Percentiles rank a stretch among this genome's conserved stretches.
Evolutionary conservation across 2,888 invertebrate genomes (phyloP).

Genomic region (Xiphydria camelus): DNA sequence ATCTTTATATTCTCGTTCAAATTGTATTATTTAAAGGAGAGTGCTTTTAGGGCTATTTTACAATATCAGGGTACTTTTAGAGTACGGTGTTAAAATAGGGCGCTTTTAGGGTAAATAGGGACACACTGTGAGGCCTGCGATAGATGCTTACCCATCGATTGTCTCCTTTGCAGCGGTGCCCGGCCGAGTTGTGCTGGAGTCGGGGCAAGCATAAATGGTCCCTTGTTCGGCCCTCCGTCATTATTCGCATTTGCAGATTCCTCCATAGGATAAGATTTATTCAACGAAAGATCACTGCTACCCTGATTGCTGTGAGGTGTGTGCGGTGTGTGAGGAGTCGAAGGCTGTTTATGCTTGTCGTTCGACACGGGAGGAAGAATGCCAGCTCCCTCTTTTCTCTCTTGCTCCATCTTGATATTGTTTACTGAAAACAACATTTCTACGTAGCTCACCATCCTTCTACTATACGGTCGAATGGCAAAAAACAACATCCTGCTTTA

Average conservation of each 20-base stretch:
- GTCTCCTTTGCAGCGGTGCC: slow-evolving; percentile 85
- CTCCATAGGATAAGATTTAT: slow-evolving; percentile 44
- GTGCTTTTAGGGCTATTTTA: too few relatives aligned
- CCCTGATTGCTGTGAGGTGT: slow-evolving; percentile 45
- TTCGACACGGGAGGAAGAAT: slow-evolving; percentile 32
- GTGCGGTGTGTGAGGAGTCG: slow-evolving; percentile 51
- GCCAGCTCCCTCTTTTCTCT: slow-evolving; percentile 39
- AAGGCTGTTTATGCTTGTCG: slow-evolving; percentile 48
- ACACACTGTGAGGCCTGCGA: too few relatives aligned
- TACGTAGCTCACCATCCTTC: too few relatives aligned
- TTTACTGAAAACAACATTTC: slow-evolving; percentile 39
- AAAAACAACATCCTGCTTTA: too few relatives aligned
- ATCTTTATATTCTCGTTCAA: too few relatives aligned
- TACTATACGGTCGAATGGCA: too few relatives aligned
- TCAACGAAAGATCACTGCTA: slow-evolving; percentile 37
- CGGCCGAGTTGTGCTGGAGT: slow-evolving; percentile 92
- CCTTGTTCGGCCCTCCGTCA: slow-evolving; percentile 44
- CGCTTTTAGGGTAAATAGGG: too few relatives aligned
- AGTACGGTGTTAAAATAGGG: too few relatives aligned
- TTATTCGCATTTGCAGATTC: slow-evolving; percentile 37
- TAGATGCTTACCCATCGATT: slow-evolving; percentile 77
- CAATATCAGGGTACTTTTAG: too few relatives aligned
- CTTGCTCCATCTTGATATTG: slow-evolving; percentile 45
- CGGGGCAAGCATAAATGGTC: slow-evolving; percentile 80
- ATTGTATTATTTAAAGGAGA: too few relatives aligned